These are phyloP conservation scores for Pimephales promelas DNA, from an alignment of 2,113 vertebrate species.

Conservation along the genomic window DNA sequence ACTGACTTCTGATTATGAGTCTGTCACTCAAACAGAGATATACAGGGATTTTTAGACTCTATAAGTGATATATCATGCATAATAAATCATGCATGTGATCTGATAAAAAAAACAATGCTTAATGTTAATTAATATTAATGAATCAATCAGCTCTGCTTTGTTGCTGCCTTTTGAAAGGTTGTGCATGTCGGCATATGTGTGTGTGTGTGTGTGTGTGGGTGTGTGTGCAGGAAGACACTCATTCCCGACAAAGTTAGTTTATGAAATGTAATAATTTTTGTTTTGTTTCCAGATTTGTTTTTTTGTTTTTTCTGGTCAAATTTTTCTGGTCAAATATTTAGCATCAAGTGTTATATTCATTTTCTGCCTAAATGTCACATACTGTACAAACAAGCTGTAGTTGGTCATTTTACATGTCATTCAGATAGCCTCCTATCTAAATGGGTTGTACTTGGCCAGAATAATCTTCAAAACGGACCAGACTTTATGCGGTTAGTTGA, in stretches of 20 bases:
- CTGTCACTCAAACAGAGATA: too few relatives aligned
- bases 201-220: too few relatives aligned
- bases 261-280: too few relatives aligned
- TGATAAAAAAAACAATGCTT: not conserved
- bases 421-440: not conserved
- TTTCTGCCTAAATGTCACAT: not conserved
- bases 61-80: too few relatives aligned
- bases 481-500: not conserved
- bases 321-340: not conserved
- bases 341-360: not conserved
- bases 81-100: too few relatives aligned
- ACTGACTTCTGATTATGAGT: too few relatives aligned
- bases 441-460: not conserved
- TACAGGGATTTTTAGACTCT: too few relatives aligned
- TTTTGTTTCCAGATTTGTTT: too few relatives aligned
- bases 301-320: too few relatives aligned
- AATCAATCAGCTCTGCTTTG: not conserved
- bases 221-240: too few relatives aligned
- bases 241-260: too few relatives aligned
- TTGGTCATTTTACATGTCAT: not conserved
- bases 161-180: not conserved
- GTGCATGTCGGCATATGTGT: not conserved
- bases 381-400: not conserved
- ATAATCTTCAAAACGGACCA: not conserved
- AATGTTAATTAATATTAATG: conserved; percentile 1